These are phyloP conservation scores for Thamnophis sirtalis DNA, from an alignment of 2,113 vertebrate genomes.

Conservation along the genomic window DNA sequence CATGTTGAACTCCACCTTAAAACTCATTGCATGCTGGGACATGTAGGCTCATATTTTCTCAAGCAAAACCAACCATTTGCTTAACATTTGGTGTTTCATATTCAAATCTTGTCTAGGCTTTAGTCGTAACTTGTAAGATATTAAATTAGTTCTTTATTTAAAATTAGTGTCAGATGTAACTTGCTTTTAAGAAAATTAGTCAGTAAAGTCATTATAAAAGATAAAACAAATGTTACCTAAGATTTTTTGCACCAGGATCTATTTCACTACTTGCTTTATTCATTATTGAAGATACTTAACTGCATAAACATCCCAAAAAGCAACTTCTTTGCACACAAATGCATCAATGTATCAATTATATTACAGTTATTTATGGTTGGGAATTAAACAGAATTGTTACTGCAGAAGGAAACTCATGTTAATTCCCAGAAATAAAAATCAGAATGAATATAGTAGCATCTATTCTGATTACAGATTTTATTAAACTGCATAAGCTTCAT, in stretches of 20 bases:
- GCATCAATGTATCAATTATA: background rate
- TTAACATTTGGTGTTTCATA: background rate
- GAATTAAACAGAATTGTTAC: background rate
- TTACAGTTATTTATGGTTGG: background rate
- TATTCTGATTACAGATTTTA: background rate
- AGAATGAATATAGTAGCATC: background rate
- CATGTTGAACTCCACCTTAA: background rate
- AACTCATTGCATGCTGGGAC: background rate
- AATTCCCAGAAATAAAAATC: background rate
- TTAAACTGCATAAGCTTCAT: background rate
- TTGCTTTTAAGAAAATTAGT: background rate
- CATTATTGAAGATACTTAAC: too few species aligned
- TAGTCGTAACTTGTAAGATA: conserved; percentile 40
- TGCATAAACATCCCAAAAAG: background rate
- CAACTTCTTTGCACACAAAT: background rate
- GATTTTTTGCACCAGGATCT: background rate
- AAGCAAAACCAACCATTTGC: background rate
- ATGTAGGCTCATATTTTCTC: conserved; percentile 2
- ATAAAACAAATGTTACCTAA: background rate
- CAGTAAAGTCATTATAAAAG: background rate
- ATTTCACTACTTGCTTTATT: background rate
- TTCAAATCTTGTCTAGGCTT: conserved; percentile 15
- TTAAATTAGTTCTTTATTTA: background rate
- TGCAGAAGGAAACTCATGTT: background rate
- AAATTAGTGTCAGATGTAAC: background rate